Evolutionary conservation across 2,888 invertebrate species (phyloP).

Genomic region (Apamea sordens): DNA sequence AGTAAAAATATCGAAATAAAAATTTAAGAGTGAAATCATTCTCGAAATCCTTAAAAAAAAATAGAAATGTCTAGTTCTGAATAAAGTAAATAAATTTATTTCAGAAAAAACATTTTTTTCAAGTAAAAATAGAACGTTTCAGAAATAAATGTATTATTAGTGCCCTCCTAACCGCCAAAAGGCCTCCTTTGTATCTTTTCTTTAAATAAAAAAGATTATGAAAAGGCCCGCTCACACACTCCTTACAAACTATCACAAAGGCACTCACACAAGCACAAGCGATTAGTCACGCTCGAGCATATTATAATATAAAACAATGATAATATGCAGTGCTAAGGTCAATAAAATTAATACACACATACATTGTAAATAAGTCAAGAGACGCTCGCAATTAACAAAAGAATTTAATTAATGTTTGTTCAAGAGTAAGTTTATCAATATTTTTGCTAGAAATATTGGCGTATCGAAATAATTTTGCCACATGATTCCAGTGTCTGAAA

Average conservation of each 20-base stretch:
- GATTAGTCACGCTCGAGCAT: slow-evolving; percentile 68
- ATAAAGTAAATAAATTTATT: background rate
- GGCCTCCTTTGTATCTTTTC: background rate
- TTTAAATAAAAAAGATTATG: background rate
- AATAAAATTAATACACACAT: slow-evolving; percentile 54
- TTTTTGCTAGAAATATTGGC: slow-evolving; percentile 40
- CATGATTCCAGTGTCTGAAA: no score
- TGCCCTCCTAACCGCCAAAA: background rate
- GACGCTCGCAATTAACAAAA: slow-evolving; percentile 61
- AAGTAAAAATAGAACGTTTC: background rate
- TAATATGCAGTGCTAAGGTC: slow-evolving; percentile 66
- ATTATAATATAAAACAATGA: slow-evolving; percentile 58
- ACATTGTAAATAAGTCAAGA: slow-evolving; percentile 57
- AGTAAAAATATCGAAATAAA: background rate
- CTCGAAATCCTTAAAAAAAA: background rate
- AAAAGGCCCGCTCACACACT: slow-evolving; percentile 6
- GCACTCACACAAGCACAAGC: slow-evolving; percentile 37
- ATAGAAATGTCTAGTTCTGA: no score
- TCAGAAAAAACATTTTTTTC: background rate
- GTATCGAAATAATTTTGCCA: background rate
- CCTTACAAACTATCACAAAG: slow-evolving; percentile 39
- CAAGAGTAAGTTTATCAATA: slow-evolving; percentile 25
- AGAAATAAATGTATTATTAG: background rate
- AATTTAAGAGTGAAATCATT: background rate
- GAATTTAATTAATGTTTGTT: slow-evolving; percentile 56